Base-by-base conservation (phyloP, 2,888 invertebrate species). In the Spodoptera exigua region DNA sequence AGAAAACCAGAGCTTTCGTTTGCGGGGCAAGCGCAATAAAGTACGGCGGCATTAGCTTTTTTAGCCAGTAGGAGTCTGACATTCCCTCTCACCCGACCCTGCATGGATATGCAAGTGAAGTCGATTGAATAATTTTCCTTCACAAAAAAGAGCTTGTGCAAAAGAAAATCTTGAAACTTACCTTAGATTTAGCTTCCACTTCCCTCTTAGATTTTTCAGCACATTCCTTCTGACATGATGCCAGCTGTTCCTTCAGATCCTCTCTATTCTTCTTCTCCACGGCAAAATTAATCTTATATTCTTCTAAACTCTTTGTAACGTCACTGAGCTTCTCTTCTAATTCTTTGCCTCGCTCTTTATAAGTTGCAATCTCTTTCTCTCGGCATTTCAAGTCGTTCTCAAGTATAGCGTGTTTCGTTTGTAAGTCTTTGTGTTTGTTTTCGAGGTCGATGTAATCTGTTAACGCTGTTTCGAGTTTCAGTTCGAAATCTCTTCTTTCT, bases 401-500 rank as follows among this genome's bases (percentile, higher is more conserved):
- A 41, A 87, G 61, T 27, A 61, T 37, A 12, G 68, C 78, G 18
- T 81, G 67, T 68, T 89, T 89, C 1, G 54, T 66, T 56, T 80
- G 73, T 40, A 91, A 53, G 40, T 88, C 87, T 71, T 91, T 92
- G 49, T 89, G 82, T 69, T 88, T 88, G 36, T 90, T 87, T 63
- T 95, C 94, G 71, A 95, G 88, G 40, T 94, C 92, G 21, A 95
- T 90, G 66, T 94, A 95, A 70, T 95, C 95, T 54, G 94, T 89
- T 62, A 95, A 80, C 0, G 95, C 87, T 57, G 94, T 91, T 80
- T 95, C 85, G 36, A 95, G 84, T 84, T 96, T 95, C 1, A 91
- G 78, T 80, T 96, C 95, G 17, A 96, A 78, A 45, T 94, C 88
- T 80, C 95, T 94, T 88, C 74, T 95, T 89, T 81, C 95, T 90